Base-by-base conservation (phyloP, 2,888 invertebrate species). In the Trichogramma evanescens region DNA sequence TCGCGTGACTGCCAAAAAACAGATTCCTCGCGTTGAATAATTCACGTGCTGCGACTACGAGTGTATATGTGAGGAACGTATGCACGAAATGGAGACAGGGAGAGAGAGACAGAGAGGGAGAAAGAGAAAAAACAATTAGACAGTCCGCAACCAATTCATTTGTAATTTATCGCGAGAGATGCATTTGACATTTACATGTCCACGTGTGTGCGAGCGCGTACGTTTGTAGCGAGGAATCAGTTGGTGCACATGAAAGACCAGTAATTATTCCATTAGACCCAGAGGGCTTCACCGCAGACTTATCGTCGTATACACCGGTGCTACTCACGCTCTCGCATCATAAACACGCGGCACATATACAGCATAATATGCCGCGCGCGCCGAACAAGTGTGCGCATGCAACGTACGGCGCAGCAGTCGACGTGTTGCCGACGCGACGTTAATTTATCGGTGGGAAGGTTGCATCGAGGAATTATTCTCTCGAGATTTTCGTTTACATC, bases 231-330 rank as follows among this genome's bases (percentile, higher is more conserved):
- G 53, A 67, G 69, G 73, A 73, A 75, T 75, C 76, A 75, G 76
- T 75, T 76, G 75, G 75, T 67, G 69, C 64, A 68, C 70, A 26
- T 26, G 69, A 74, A 9, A 72, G 71, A 70, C 71, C 76, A 74
- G 75, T 76, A 76, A 77, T 77, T 76, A 75, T 76, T 76, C 76
- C 74, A 75, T 76, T 76, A 75, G 76, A 75, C 72, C 26, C 26
- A 26, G 26, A 26, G 70, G 73, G 68, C 26, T 26, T 26, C 26
- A 26, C 70, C 72, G 70, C 72, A 72, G 71, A 72, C 71, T 75
- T 72, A 74, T 75, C 74, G 76, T 73, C 69, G 69, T 69, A 68
- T 68, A 56, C 66, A 26, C 26, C 26, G 26, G 26, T 26, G 26
- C 26, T 26, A 26, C 26, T 26, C 26, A 26, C 54, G 7, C 46